phyloP scores from a whole-genome alignment of 2,797 vertebrate species.

The Hippopotamyrus pictus region DNA sequence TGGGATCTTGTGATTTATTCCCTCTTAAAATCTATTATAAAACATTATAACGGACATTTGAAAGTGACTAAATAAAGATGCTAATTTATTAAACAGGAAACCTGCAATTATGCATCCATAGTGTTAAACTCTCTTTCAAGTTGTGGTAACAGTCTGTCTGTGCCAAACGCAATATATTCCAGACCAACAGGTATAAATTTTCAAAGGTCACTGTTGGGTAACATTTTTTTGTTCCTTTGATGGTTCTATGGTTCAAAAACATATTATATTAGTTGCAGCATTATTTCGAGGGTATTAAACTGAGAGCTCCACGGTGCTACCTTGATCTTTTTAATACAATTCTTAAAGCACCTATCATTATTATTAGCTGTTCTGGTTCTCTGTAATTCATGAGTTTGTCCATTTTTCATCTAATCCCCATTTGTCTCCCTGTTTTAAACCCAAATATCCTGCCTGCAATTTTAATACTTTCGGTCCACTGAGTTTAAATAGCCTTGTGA shows the following conservation, averaged over 20 bases:
- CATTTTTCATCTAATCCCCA: not conserved
- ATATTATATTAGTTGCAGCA: not conserved
- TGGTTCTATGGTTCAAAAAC: not conserved
- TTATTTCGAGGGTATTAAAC: not conserved
- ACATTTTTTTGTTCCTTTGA: not conserved
- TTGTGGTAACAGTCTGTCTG: not conserved
- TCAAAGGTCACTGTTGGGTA: not conserved
- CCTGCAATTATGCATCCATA: not conserved
- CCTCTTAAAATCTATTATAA: not conserved
- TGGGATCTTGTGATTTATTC: not conserved
- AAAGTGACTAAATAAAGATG: not conserved
- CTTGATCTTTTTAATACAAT: not conserved
- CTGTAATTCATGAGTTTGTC: not conserved
- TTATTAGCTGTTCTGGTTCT: not conserved
- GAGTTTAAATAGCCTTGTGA: constrained; percentile 25
- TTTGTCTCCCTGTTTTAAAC: constrained; percentile 1
- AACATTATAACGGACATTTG: not conserved
- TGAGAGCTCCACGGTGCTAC: not conserved
- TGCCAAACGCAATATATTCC: not conserved
- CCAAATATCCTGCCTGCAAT: not conserved
- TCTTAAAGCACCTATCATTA: not conserved
- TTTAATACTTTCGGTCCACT: constrained; percentile 27
- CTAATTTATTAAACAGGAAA: not conserved
- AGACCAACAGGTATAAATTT: not conserved
- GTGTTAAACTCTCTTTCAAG: not conserved